phyloP scores from a whole-genome alignment of 2,797 vertebrate genomes.

The Acanthornis magna region DNA sequence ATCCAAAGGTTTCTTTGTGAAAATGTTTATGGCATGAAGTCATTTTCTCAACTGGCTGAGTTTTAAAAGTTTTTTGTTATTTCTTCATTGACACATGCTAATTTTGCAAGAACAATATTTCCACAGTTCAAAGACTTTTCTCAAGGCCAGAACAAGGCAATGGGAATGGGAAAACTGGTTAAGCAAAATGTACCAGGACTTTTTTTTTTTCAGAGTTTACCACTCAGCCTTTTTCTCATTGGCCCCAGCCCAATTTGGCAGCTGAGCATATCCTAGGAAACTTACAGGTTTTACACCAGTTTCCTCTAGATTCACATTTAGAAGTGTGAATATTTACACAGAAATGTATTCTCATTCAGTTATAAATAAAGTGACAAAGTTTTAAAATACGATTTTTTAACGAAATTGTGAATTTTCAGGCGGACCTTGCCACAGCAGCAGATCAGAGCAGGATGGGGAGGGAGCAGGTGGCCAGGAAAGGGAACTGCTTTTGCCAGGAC shows the following conservation, averaged over 20 bases:
- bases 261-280: neutral
- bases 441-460: neutral
- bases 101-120: constrained; percentile 23
- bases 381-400: neutral
- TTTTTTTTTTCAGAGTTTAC: neutral
- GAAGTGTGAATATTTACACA: neutral
- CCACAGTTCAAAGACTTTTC: neutral
- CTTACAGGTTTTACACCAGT: neutral
- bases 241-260: neutral
- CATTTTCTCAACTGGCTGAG: neutral
- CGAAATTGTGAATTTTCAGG: neutral
- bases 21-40: constrained; percentile 43
- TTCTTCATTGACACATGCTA: constrained; percentile 34
- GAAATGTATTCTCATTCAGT: neutral
- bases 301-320: neutral
- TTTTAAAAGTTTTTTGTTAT: constrained; percentile 25
- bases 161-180: neutral
- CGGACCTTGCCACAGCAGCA: neutral
- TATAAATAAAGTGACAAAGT: neutral
- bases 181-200: neutral
- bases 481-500: constrained; percentile 1
- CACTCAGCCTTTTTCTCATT: neutral
- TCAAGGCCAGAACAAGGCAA: constrained; percentile 4
- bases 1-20: constrained; percentile 47
- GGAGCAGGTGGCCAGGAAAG: constrained; percentile 44